A percentile compares a stretch with the other conserved stretches of the same genome.
These are phyloP conservation scores for Apolygus lucorum DNA, from an alignment of 1,140 invertebrate species.

Conservation along the genomic window DNA sequence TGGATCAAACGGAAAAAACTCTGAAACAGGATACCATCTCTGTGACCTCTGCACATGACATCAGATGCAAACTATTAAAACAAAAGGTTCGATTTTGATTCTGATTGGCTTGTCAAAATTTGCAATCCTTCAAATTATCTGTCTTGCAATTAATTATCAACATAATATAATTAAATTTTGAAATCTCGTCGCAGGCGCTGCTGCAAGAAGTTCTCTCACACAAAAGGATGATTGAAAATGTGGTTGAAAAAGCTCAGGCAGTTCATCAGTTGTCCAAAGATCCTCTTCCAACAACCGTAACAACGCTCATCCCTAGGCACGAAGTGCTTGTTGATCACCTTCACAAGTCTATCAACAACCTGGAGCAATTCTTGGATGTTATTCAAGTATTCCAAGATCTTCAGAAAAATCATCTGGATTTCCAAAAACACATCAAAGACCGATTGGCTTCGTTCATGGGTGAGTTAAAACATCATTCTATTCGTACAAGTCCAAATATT, in stretches of 20 bases:
- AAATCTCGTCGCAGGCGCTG: slow-evolving; percentile 48
- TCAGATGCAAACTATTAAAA: slow-evolving; percentile 75
- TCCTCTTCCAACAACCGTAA: slow-evolving; percentile 31
- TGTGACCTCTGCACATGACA: slow-evolving; percentile 68
- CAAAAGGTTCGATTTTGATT: slow-evolving; percentile 70
- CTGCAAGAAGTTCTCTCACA: slow-evolving; percentile 84
- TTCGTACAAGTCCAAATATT: too few relatives aligned
- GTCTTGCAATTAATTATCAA: not conserved
- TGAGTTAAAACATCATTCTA: too few relatives aligned
- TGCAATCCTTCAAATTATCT: not conserved
- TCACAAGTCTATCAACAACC: slow-evolving; percentile 52
- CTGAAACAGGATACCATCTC: slow-evolving; percentile 62
- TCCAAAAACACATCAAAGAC: slow-evolving; percentile 81
- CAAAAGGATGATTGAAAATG: slow-evolving; percentile 78
- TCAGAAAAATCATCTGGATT: slow-evolving; percentile 74
- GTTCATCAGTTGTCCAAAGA: slow-evolving; percentile 36
- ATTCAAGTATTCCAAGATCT: slow-evolving; percentile 76
- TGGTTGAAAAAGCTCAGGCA: slow-evolving; percentile 76
- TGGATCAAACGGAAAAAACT: slow-evolving; percentile 75
- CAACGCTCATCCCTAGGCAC: slow-evolving; percentile 63
- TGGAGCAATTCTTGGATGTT: slow-evolving; percentile 65
- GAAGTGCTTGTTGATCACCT: slow-evolving; percentile 54
- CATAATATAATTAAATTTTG: slow-evolving; percentile 1
- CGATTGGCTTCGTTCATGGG: slow-evolving; percentile 57
- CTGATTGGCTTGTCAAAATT: not conserved